A percentile compares a stretch with the other conserved stretches of the same genome.
Conservation (phyloP, 2,888 invertebrate genomes). For the Embidobia sp. region DNA sequence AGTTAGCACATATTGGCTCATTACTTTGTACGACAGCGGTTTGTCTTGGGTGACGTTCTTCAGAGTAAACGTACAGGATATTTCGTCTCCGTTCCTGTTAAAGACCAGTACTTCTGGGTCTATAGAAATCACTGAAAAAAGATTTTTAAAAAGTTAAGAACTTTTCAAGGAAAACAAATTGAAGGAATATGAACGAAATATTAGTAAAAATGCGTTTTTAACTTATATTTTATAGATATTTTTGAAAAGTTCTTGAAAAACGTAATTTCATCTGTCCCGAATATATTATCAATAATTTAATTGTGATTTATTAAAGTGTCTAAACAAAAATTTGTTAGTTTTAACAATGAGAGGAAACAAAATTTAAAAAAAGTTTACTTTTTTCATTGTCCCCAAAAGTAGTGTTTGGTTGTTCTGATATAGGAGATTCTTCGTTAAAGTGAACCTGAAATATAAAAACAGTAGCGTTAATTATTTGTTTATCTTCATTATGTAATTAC, state of each 20-base stretch:
- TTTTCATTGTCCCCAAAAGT: conserved; percentile 72
- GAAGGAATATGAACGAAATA: too few relatives aligned
- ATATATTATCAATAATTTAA: too few relatives aligned
- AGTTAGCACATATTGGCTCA: too few relatives aligned
- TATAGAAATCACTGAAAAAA: conserved; percentile 75
- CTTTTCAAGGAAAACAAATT: too few relatives aligned
- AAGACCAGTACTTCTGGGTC: conserved; percentile 87
- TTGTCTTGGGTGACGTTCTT: conserved; percentile 85
- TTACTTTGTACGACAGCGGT: conserved; percentile 87
- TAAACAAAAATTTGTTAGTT: neutral
- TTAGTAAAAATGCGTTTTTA: too few relatives aligned
- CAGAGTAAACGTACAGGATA: conserved; percentile 86
- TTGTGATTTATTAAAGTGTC: too few relatives aligned
- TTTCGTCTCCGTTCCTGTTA: conserved; percentile 86
- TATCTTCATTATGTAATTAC: too few relatives aligned
- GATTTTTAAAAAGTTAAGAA: too few relatives aligned
- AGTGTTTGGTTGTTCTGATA: conserved; percentile 81
- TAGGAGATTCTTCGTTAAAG: conserved; percentile 85
- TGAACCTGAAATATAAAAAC: conserved; percentile 83
- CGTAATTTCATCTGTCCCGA: too few relatives aligned
- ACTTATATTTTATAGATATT: too few relatives aligned
- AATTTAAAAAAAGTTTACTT: conserved; percentile 20
- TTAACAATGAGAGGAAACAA: too few relatives aligned
- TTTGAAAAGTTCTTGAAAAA: too few relatives aligned
- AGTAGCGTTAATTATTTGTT: neutral